Percentiles rank a stretch among this genome's conserved stretches.
Evolutionary conservation across 2,797 vertebrate genomes (phyloP).

Genomic region (Clarias platycephalus): DNA sequence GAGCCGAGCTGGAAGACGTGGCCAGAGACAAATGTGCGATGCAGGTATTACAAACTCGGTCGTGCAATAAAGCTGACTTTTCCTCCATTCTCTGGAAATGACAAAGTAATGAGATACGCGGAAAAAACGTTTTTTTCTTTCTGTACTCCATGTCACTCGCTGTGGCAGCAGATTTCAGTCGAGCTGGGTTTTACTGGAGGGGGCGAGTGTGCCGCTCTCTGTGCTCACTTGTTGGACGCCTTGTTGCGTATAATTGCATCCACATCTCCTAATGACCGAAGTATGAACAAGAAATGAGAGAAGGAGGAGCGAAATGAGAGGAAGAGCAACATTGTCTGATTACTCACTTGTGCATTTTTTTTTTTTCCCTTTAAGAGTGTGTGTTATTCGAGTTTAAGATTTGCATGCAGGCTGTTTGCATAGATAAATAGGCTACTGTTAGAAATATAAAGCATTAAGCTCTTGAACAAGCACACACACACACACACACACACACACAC

Average conservation of each 20-base stretch:
- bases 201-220: not conserved
- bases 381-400: not conserved
- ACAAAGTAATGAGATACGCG: not conserved
- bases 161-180: slow-evolving; percentile 7
- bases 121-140: not conserved
- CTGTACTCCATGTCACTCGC: not conserved
- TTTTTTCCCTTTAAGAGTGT: not conserved
- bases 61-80: slow-evolving; percentile 17
- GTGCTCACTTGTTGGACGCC: not conserved
- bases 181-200: no score
- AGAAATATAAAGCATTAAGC: not conserved
- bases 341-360: not conserved
- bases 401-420: not conserved
- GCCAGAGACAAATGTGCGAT: not conserved
- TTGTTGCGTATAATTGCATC: not conserved
- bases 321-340: not conserved
- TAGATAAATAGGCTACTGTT: not conserved
- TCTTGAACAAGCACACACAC: not conserved
- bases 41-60: not conserved
- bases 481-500: not conserved
- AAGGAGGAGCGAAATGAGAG: not conserved
- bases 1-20: not conserved
- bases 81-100: not conserved
- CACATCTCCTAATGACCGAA: not conserved
- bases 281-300: not conserved